Base-by-base conservation (phyloP, 1,140 invertebrate genomes). In the Zaprionus tsacasi region DNA sequence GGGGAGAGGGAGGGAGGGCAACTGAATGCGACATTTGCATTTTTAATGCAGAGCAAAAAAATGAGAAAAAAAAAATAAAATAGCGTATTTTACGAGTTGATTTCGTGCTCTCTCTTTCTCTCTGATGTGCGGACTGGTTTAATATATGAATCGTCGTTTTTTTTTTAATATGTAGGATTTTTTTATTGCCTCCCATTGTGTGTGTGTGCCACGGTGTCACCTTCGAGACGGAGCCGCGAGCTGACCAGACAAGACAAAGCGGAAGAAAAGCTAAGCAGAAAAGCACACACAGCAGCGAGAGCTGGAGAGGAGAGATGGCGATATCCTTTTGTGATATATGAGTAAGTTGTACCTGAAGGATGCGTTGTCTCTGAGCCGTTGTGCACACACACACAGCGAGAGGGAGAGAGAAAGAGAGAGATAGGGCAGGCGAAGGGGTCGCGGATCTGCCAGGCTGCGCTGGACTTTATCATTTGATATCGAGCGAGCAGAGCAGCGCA, bases 241-340 rank as follows among this genome's bases (percentile, higher is more conserved):
- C 82, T 88, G 82, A 88, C 72, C 61, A 82, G 79, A 78, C 78
- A 82, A 81, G 77, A 82, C 78, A 90, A 86, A 56, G 54, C 43
- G 27, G 52, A 45, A 11, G 70, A 90, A 81, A 76, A 91, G 75
- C 78, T 88, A 91, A 91, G 81, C 74, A 91, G 87, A 88, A 91
- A 91, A 87, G 86, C 79, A 91, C 81, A 87, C 82, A 79, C 66
- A 80, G 63, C 59, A 54, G 73, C 69, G 27, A 30, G 6, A 3
- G 58, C 82, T 15, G 40, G 73, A 63, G 69, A 82, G 27, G 27
- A 21, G 58, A 85, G 81, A 67, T 8, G 40, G 73, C 66, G 69
- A 82, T 91, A 91, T 91, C 85, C 89, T 91, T 91, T 90, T 91
- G 89, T 92, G 91, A 92, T 92, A 91, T 91, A 91, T 91, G 91